Evolutionary conservation across 2,888 invertebrate species (phyloP).

Genomic region (Temnothorax ravouxi): DNA sequence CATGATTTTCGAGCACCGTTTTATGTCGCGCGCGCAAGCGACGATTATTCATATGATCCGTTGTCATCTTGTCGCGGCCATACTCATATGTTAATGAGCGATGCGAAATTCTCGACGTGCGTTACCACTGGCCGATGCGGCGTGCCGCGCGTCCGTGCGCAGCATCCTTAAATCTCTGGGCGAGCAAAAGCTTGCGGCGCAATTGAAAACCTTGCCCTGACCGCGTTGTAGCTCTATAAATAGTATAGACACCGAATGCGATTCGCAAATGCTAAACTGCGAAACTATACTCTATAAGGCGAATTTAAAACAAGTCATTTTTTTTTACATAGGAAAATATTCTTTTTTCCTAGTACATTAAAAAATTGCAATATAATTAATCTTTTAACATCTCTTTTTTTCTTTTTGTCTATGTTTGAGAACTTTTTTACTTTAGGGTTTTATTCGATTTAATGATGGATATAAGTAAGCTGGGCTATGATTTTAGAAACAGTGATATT

Average conservation of each 20-base stretch:
- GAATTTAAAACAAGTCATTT: neutral
- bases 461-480: neutral
- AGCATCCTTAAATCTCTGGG: conserved; percentile 66
- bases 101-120: conserved; percentile 73
- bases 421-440: neutral
- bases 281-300: neutral
- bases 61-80: conserved; percentile 72
- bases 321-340: neutral
- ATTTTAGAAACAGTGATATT: conserved; percentile 4
- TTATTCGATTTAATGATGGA: neutral
- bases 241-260: neutral
- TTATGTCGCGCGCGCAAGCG: conserved; percentile 55
- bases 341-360: no score
- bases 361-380: neutral
- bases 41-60: conserved; percentile 76
- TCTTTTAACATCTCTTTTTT: neutral
- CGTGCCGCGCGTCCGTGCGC: conserved; percentile 53
- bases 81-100: conserved; percentile 76
- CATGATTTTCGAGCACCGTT: conserved; percentile 11
- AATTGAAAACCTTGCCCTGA: conserved; percentile 54
- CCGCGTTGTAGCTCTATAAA: conserved; percentile 49
- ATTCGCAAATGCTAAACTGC: neutral
- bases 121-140: conserved; percentile 56
- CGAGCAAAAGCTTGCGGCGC: conserved; percentile 39
- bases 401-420: neutral